A percentile compares a stretch with the other conserved stretches of the same genome.
phyloP scores from a whole-genome alignment of 2,888 invertebrate species.

The Lochmaea capreae region DNA sequence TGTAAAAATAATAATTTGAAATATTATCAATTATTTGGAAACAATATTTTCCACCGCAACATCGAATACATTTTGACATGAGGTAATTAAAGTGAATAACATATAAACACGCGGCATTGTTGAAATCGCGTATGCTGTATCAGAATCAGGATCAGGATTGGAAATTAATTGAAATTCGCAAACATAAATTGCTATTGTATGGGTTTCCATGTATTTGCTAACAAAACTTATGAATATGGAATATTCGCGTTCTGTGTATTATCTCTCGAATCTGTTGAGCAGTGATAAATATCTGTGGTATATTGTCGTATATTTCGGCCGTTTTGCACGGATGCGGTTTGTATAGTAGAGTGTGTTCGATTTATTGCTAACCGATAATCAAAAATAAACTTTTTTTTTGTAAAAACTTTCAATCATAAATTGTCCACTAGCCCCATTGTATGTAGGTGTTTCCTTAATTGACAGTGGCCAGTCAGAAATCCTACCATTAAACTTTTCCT shows the following conservation, averaged over 20 bases:
- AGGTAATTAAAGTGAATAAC: not conserved
- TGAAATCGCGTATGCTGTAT: conserved; percentile 25
- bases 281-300: conserved; percentile 1
- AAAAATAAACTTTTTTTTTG: too few species aligned
- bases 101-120: not conserved
- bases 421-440: too few species aligned
- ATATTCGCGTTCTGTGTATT: conserved; percentile 1
- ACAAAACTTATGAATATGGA: conserved; percentile 33
- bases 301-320: not conserved
- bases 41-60: not conserved
- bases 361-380: too few species aligned
- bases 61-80: not conserved
- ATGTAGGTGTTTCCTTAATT: too few species aligned
- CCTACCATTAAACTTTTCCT: too few species aligned
- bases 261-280: conserved; percentile 12
- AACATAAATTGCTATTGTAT: conserved; percentile 25
- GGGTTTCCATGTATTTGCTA: conserved; percentile 21
- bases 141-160: conserved; percentile 16
- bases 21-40: too few species aligned
- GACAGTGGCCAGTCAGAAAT: too few species aligned
- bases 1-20: too few species aligned
- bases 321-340: not conserved
- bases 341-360: not conserved
- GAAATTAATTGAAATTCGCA: conserved; percentile 24
- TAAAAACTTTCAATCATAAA: too few species aligned